Conservation (phyloP, 2,113 vertebrate species). For the Heteronetta atricapilla region DNA sequence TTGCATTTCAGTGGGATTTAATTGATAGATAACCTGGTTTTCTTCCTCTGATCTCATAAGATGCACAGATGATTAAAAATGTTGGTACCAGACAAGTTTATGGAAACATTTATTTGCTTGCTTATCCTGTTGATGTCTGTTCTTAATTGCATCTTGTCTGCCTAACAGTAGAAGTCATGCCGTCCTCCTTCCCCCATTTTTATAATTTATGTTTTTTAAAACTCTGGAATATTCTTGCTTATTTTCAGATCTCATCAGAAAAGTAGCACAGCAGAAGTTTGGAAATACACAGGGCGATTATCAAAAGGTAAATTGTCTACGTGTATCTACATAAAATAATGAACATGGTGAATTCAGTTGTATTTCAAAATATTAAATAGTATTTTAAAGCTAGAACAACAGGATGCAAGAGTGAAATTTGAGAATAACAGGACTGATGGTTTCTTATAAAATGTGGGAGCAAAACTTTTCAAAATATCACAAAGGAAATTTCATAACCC, state of each 20-base stretch:
- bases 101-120: background rate
- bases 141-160: background rate
- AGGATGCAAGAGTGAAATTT: background rate
- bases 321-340: background rate
- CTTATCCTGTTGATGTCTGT: background rate
- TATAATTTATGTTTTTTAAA: slow-evolving; percentile 17
- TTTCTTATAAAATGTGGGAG: background rate
- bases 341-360: background rate
- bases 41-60: background rate
- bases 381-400: background rate
- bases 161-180: background rate
- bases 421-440: background rate
- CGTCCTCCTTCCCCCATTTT: background rate
- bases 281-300: slow-evolving; percentile 82
- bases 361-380: background rate
- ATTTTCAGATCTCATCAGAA: slow-evolving; percentile 86
- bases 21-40: background rate
- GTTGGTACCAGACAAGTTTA: background rate
- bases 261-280: slow-evolving; percentile 85
- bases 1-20: background rate
- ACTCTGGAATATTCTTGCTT: slow-evolving; percentile 59
- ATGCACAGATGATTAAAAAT: background rate
- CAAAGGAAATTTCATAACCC: background rate
- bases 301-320: slow-evolving; percentile 85
- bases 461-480: background rate